Base-by-base conservation (phyloP, 2,888 invertebrate genomes). In the Trileptium ribeirensis region DNA sequence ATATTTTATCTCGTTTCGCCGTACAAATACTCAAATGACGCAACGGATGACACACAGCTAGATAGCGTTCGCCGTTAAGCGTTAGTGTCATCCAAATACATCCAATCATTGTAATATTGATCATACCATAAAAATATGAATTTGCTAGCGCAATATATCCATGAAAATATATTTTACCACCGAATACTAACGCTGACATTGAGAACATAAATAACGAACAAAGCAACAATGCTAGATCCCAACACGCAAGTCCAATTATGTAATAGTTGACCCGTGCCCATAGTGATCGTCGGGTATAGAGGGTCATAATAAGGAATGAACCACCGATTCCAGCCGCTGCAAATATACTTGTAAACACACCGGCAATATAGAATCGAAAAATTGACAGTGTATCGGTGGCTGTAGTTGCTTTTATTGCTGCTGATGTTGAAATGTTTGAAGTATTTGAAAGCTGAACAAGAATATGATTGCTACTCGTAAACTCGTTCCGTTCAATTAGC, bases 241-340 rank as follows among this genome's bases (percentile, higher is more conserved):
- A 70, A 8, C 29, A 8, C 33, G 70, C 70, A 33, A 70, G 70
- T 8, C 33, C 36, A 33, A 70, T 70, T 36, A 70, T 8, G 70
- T 70, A 70, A 36, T 70, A 70, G 70, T 70, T 70, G 70, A 70
- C 70, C 36, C 70, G 29, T 3, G 70, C 36, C 70, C 70, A 70
- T 8, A 70, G n/a, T n/a, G n/a, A n/a, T n/a, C n/a, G n/a, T n/a
- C n/a, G n/a, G n/a, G n/a, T n/a, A n/a, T n/a, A n/a, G n/a, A n/a
- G n/a, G n/a, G n/a, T n/a, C n/a, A n/a, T n/a, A n/a, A n/a, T n/a
- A n/a, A n/a, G n/a, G n/a, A n/a, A n/a, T n/a, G n/a, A n/a, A n/a
- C n/a, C n/a, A n/a, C n/a, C n/a, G n/a, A n/a, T n/a, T n/a, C n/a
- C n/a, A n/a, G n/a, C n/a, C n/a, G n/a, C n/a, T n/a, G n/a, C n/a